These are phyloP conservation scores for Gallinago media DNA, from an alignment of 2,113 vertebrate genomes.

Conservation along the genomic window DNA sequence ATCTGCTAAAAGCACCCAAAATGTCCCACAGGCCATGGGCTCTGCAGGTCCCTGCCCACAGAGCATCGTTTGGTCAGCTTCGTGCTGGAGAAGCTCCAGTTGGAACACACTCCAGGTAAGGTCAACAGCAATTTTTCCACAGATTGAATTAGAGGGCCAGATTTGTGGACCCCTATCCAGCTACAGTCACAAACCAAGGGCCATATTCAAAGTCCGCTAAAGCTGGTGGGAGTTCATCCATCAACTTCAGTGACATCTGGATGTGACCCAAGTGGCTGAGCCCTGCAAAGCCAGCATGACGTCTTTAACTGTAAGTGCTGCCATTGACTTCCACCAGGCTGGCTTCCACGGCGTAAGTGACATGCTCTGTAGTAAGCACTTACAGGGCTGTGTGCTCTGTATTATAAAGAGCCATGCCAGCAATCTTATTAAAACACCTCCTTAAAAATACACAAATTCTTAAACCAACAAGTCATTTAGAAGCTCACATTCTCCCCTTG, in stretches of 20 bases:
- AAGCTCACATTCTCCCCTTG: background rate
- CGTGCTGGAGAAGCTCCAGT: background rate
- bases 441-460: conserved; percentile 29
- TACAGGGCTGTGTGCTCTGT: background rate
- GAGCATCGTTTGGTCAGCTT: background rate
- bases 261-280: background rate
- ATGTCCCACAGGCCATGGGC: background rate
- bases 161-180: background rate
- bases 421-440: background rate
- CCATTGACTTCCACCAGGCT: rapidly evolving
- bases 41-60: background rate
- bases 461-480: conserved; percentile 25
- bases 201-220: conserved; percentile 14
- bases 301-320: background rate
- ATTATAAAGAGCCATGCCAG: background rate
- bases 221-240: background rate
- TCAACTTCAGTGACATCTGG: background rate
- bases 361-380: background rate
- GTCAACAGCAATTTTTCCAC: background rate
- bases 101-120: background rate
- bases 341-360: background rate
- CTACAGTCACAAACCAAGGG: background rate
- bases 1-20: background rate
- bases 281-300: background rate
- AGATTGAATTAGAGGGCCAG: background rate